A percentile compares a stretch with the other conserved stretches of the same genome.
These are phyloP conservation scores for Protaetia brevitarsis DNA, from an alignment of 1,140 invertebrate species.

Conservation along the genomic window DNA sequence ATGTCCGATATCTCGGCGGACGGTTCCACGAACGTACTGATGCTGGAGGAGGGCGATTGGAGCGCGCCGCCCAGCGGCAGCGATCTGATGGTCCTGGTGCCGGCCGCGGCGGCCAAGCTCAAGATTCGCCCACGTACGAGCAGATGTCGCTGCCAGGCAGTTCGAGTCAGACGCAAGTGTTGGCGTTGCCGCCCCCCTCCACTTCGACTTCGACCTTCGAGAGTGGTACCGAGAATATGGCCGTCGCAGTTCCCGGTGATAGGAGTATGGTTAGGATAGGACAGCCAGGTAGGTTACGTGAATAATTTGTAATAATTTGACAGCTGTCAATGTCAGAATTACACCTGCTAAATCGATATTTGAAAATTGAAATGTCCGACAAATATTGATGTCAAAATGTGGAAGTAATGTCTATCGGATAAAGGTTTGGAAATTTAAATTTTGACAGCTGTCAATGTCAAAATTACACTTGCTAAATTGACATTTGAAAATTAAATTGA, in stretches of 20 bases:
- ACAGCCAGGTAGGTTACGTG: not conserved
- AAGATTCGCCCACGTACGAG: not conserved
- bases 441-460: too few species aligned
- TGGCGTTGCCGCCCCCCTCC: slow-evolving; percentile 29
- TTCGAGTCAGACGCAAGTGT: slow-evolving; percentile 18
- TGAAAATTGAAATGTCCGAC: too few species aligned
- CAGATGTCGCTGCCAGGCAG: slow-evolving; percentile 2
- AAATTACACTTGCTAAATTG: too few species aligned
- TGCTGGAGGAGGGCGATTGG: slow-evolving; percentile 32
- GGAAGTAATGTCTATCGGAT: too few species aligned
- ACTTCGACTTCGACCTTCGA: slow-evolving; percentile 12
- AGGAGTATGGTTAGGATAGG: slow-evolving; percentile 31
- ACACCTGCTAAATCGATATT: too few species aligned
- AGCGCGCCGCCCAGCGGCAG: slow-evolving; percentile 20
- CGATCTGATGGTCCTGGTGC: slow-evolving; percentile 25
- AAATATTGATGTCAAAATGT: too few species aligned
- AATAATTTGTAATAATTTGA: too few species aligned
- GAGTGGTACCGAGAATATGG: slow-evolving; percentile 29
- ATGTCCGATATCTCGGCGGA: slow-evolving; percentile 37
- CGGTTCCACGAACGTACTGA: slow-evolving; percentile 27
- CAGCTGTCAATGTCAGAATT: too few species aligned
- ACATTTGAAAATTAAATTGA: too few species aligned
- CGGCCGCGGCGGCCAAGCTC: not conserved
- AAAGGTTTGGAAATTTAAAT: too few species aligned
- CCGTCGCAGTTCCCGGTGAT: slow-evolving; percentile 37